phyloP scores from a whole-genome alignment of 1,140 invertebrate genomes.

The Homalodisca vitripennis region DNA sequence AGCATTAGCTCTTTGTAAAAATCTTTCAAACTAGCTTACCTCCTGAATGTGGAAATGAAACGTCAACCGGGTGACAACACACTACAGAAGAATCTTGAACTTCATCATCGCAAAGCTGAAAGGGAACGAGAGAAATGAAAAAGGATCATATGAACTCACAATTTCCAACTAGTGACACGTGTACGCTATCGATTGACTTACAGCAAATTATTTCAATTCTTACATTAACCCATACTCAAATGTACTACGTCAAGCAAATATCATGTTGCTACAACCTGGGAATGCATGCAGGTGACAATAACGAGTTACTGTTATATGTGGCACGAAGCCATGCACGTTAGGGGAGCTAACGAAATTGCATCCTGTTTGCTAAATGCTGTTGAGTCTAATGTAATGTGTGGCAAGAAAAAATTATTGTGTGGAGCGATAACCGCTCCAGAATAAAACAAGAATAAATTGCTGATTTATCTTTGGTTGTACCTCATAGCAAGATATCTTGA shows the following conservation, averaged over 20 bases:
- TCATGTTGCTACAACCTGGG: conserved; percentile 35
- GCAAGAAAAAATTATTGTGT: conserved; percentile 2
- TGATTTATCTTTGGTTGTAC: no score
- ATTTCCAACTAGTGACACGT: no score
- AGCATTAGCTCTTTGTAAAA: conserved; percentile 20
- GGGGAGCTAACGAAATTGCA: conserved; percentile 31
- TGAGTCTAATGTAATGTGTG: not conserved
- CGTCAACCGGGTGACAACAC: no score
- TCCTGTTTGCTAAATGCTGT: conserved; percentile 20
- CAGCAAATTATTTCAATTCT: no score
- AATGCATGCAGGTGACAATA: conserved; percentile 32
- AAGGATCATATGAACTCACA: no score
- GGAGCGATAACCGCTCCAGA: conserved; percentile 21
- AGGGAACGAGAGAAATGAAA: conserved; percentile 10
- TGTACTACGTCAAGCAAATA: conserved; percentile 36
- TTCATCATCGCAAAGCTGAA: not conserved
- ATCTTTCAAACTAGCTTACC: not conserved
- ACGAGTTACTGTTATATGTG: conserved; percentile 34
- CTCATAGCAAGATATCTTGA: conserved; percentile 19
- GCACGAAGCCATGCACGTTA: conserved; percentile 34
- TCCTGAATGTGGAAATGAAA: not conserved
- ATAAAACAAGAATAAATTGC: no score
- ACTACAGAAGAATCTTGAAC: no score
- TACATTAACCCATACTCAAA: conserved; percentile 9
- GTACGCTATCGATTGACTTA: no score